Evolutionary conservation across 30 jellyfish, hydroid and myxozoan genomes (phyloP), one percentile per base, ranked within the genome.

Genomic region (Aurelia aurita complex sp. Pacific): DNA sequence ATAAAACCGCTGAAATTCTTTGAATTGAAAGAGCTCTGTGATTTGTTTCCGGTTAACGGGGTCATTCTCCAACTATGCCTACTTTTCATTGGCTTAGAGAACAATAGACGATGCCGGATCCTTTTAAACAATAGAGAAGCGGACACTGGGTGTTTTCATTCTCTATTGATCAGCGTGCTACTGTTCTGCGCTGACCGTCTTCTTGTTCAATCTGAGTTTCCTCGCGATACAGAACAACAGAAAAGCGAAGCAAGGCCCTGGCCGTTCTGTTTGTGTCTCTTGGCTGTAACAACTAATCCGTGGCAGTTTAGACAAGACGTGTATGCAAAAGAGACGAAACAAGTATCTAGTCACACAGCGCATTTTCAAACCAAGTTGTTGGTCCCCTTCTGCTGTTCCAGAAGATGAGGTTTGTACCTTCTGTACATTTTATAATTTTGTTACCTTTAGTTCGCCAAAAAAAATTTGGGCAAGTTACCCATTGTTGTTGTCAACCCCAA

Each of bases 121-220:
- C 69, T 74, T 79, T 65, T n/a, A 51, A 64, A 74, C 93, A 64
- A 73, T 38, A 13, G 82, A 52, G 67, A 84, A 67, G 93, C 87
- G 93, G 93, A 84, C 85, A 43, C 87, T 84, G 93, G 93, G 85
- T 84, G 87, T 84, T 84, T 72, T 84, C 73, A 11, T 65, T 79
- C 43, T 79, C 79, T 66, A 79, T 79, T 79, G 73, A 67, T 43
- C 89, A 74, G 78, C 89, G 89, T 79, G 89, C 79, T 79, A 63
- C 89, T 79, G 89, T 43, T 66, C 80, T 65, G 67, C 32, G 54
- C 65, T 23, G 61, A 71, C 80, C 67, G 42, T 75, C 62, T 57
- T 61, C 38, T 59, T 61, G 71, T 57, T 79, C 89, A 79, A 64
- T 65, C 89, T 64, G 89, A 79, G 89, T 64, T 79, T 79, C 89